Conservation (phyloP, 2,888 invertebrate genomes). For the Noctuana brunneofusca region DNA sequence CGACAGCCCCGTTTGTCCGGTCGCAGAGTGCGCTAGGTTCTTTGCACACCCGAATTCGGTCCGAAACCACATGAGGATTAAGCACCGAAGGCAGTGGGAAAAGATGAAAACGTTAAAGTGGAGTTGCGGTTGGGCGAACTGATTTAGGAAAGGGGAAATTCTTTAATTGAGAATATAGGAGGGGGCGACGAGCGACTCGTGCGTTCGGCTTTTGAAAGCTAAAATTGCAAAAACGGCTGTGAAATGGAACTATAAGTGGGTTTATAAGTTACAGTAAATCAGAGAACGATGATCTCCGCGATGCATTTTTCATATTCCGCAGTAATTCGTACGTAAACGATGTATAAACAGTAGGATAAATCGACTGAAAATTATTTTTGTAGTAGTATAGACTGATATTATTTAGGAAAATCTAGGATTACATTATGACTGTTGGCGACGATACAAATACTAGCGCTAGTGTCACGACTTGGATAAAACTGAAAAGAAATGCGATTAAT, state of each 20-base stretch:
- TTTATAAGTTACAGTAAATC: slow-evolving; percentile 44
- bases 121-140: slow-evolving; percentile 84
- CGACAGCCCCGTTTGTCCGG: slow-evolving; percentile 92
- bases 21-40: slow-evolving; percentile 87
- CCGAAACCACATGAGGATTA: slow-evolving; percentile 93
- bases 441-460: not conserved
- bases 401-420: slow-evolving; percentile 58
- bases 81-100: slow-evolving; percentile 92
- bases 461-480: not conserved
- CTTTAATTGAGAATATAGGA: slow-evolving; percentile 16
- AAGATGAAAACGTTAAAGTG: slow-evolving; percentile 91
- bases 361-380: slow-evolving; percentile 83
- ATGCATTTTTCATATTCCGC: slow-evolving; percentile 69
- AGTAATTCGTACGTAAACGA: slow-evolving; percentile 52
- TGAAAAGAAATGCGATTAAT: not conserved
- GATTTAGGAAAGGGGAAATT: slow-evolving; percentile 14
- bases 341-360: slow-evolving; percentile 74
- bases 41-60: slow-evolving; percentile 94
- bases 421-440: slow-evolving; percentile 38
- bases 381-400: slow-evolving; percentile 82
- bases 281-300: slow-evolving; percentile 67
- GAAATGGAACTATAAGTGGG: slow-evolving; percentile 48
- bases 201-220: slow-evolving; percentile 44
- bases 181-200: slow-evolving; percentile 38
- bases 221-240: slow-evolving; percentile 46